Conservation (phyloP, 2,113 vertebrate genomes). For the Calyptomena viridis region DNA sequence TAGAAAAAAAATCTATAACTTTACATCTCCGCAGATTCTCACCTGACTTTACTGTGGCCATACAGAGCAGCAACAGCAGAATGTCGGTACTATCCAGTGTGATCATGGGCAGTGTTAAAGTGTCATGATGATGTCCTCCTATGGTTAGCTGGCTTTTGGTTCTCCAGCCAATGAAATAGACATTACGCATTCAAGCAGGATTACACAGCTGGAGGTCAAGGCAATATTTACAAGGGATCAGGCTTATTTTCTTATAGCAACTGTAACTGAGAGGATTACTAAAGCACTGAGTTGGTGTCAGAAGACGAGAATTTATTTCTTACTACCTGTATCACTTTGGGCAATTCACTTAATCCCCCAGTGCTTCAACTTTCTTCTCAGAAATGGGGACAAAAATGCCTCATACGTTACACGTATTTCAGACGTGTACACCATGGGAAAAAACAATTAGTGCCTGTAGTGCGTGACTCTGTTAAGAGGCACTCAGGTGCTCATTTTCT, state of each 20-base stretch:
- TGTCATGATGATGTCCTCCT: not conserved
- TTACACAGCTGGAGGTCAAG: slow-evolving; percentile 5
- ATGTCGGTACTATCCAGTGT: not conserved
- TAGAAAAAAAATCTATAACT: not conserved
- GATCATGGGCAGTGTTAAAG: not conserved
- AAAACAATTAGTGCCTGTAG: not conserved
- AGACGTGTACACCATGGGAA: not conserved
- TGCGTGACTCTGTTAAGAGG: accelerated
- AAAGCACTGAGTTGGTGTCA: not conserved
- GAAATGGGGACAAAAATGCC: not conserved
- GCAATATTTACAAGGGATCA: slow-evolving; percentile 14
- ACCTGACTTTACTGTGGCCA: not conserved
- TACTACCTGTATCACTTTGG: not conserved
- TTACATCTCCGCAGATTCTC: not conserved
- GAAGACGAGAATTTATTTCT: slow-evolving; percentile 31
- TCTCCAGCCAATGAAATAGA: not conserved
- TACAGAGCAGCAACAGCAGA: not conserved
- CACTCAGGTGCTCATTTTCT: not conserved
- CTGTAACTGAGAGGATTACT: slow-evolving; percentile 42
- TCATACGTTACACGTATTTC: not conserved
- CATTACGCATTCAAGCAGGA: not conserved
- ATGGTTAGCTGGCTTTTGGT: not conserved
- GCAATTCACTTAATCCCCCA: not conserved
- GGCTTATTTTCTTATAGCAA: not conserved
- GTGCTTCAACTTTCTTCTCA: not conserved